phyloP scores from a whole-genome alignment of 37 sponge, comb jelly and placozoan genomes.

The Geodia barretti region DNA sequence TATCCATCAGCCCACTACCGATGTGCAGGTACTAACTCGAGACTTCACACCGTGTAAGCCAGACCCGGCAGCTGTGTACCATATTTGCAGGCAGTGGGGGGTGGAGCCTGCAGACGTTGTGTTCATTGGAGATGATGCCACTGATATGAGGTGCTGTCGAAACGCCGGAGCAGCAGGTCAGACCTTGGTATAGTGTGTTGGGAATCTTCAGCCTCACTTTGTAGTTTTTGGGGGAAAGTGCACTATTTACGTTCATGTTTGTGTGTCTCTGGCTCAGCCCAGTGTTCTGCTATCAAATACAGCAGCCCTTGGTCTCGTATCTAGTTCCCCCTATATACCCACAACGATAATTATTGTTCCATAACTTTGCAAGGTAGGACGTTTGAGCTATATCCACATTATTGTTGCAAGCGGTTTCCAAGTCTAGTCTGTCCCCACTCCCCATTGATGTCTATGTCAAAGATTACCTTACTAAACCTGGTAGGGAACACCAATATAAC shows the following conservation, averaged over 20 bases:
- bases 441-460: no score
- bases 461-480: no score
- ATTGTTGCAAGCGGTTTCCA: no score
- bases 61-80: slow-evolving; percentile 65
- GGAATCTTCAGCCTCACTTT: not conserved
- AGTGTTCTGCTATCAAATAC: not conserved
- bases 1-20: not conserved
- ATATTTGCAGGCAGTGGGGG: slow-evolving; percentile 59
- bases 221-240: not conserved
- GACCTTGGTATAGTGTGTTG: no score
- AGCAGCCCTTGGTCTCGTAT: no score
- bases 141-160: slow-evolving; percentile 54
- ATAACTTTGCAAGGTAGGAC: no score
- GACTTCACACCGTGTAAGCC: slow-evolving; percentile 81
- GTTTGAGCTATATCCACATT: no score
- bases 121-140: slow-evolving; percentile 64
- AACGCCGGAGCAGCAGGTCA: slow-evolving; percentile 30
- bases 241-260: not conserved
- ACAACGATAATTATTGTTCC: no score
- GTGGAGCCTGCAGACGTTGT: slow-evolving; percentile 34
- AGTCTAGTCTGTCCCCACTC: no score
- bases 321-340: no score
- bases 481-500: no score
- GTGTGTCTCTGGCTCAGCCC: not conserved
- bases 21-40: slow-evolving; percentile 54